phyloP scores from a whole-genome alignment of 2,797 vertebrate species.

The Lagorchestes hirsutus region DNA sequence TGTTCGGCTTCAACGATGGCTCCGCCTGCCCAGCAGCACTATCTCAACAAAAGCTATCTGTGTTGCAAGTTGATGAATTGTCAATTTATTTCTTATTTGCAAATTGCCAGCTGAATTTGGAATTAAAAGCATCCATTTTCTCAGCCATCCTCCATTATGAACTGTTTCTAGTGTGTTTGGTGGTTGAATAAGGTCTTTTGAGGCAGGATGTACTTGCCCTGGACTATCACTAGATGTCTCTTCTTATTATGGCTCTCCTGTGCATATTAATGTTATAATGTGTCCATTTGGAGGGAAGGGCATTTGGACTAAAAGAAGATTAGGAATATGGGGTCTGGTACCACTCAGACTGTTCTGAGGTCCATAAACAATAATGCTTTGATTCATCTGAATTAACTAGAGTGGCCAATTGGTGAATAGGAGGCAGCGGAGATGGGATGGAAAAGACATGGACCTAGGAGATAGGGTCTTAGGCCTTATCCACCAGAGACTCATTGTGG shows the following conservation, averaged over 20 bases:
- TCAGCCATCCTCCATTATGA: slow-evolving; percentile 27
- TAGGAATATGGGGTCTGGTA: slow-evolving; percentile 18
- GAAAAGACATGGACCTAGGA: neutral
- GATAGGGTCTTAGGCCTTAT: neutral
- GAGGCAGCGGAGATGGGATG: neutral
- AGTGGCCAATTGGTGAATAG: neutral
- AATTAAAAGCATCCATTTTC: slow-evolving; percentile 42
- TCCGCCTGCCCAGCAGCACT: neutral
- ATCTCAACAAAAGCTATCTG: slow-evolving; percentile 68
- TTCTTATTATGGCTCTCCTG: slow-evolving; percentile 19
- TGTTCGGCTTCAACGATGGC: neutral
- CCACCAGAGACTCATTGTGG: neutral
- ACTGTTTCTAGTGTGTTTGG: slow-evolving; percentile 19
- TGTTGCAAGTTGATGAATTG: slow-evolving; percentile 72
- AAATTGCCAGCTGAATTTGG: slow-evolving; percentile 58
- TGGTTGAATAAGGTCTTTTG: slow-evolving; percentile 41
- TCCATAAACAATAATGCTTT: neutral
- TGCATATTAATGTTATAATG: neutral
- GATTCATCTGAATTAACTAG: neutral
- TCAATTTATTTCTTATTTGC: slow-evolving; percentile 71
- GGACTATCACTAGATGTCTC: slow-evolving; percentile 18
- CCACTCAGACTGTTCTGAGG: neutral
- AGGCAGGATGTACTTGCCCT: slow-evolving; percentile 31
- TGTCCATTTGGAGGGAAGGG: neutral
- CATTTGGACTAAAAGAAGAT: neutral